Evolutionary conservation across 1,140 invertebrate species (phyloP).

Genomic region (Zaprionus camerounensis): DNA sequence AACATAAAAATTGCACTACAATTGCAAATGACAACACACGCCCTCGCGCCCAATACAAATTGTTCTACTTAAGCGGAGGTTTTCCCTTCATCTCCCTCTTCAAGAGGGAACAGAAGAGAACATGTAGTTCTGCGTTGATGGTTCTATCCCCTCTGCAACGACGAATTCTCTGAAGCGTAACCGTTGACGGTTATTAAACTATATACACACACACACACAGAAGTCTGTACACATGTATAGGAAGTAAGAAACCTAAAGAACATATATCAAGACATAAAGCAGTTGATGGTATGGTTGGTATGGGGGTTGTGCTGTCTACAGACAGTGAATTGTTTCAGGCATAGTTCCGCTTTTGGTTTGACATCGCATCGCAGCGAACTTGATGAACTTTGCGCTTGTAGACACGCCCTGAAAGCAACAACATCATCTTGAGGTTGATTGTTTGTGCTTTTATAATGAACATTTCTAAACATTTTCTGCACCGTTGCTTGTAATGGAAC

Average conservation of each 20-base stretch:
- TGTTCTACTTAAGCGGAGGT: slow-evolving; percentile 45
- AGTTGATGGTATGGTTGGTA: slow-evolving; percentile 8
- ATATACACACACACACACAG: slow-evolving; percentile 23
- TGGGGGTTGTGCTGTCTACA: slow-evolving; percentile 16
- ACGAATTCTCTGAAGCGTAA: slow-evolving; percentile 63
- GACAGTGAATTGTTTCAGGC: slow-evolving; percentile 53
- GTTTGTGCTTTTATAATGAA: slow-evolving; percentile 26
- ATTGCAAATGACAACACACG: slow-evolving; percentile 55
- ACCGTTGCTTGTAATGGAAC: slow-evolving; percentile 55
- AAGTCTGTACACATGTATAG: not conserved
- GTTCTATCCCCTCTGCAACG: slow-evolving; percentile 28
- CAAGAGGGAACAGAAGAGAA: no score
- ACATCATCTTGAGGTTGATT: slow-evolving; percentile 44
- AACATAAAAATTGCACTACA: slow-evolving; percentile 32
- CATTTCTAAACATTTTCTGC: slow-evolving; percentile 46
- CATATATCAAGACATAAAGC: slow-evolving; percentile 53
- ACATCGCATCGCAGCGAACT: slow-evolving; percentile 24
- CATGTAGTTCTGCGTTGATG: slow-evolving; percentile 5
- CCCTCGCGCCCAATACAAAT: slow-evolving; percentile 55
- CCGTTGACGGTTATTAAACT: slow-evolving; percentile 77
- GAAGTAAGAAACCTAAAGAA: slow-evolving; percentile 35
- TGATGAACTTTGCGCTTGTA: slow-evolving; percentile 56
- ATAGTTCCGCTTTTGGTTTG: slow-evolving; percentile 69
- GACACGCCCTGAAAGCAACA: slow-evolving; percentile 28
- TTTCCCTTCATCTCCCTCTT: not conserved